Conservation (phyloP, 1,140 invertebrate genomes). For the Galleria mellonella region DNA sequence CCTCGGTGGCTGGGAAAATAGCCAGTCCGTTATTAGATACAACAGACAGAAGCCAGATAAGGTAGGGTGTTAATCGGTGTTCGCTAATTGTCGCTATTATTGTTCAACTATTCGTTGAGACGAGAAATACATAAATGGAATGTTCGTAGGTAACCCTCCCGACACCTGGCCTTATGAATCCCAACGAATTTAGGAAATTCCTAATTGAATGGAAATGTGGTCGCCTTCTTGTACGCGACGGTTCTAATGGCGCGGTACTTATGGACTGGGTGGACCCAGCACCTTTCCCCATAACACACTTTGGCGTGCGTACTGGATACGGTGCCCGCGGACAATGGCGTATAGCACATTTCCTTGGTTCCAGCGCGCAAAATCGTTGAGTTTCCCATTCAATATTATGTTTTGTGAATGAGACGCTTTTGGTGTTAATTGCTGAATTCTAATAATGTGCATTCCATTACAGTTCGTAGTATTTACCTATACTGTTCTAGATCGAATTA, state of each 20-base stretch:
- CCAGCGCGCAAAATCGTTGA: constrained; percentile 46
- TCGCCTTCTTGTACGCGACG: constrained; percentile 66
- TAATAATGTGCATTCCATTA: too few relatives aligned
- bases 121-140: constrained; percentile 15
- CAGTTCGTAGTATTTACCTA: too few relatives aligned
- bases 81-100: constrained; percentile 1
- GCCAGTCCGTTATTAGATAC: constrained; percentile 77
- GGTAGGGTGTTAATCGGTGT: constrained; percentile 57
- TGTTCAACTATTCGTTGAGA: not conserved
- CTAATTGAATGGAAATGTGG: constrained; percentile 77
- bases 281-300: constrained; percentile 76
- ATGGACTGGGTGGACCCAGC: constrained; percentile 76
- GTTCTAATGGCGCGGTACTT: constrained; percentile 55
- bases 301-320: constrained; percentile 78
- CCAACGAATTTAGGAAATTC: constrained; percentile 75
- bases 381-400: constrained; percentile 19
- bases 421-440: too few relatives aligned
- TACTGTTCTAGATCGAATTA: too few relatives aligned
- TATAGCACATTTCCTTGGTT: constrained; percentile 52
- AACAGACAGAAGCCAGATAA: constrained; percentile 79
- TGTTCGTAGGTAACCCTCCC: constrained; percentile 72
- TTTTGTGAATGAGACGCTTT: too few relatives aligned
- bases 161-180: constrained; percentile 73
- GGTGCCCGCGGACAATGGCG: constrained; percentile 78
- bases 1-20: constrained; percentile 79